phyloP scores from a whole-genome alignment of 2,113 vertebrate species.

The Atherinomorus stipes region DNA sequence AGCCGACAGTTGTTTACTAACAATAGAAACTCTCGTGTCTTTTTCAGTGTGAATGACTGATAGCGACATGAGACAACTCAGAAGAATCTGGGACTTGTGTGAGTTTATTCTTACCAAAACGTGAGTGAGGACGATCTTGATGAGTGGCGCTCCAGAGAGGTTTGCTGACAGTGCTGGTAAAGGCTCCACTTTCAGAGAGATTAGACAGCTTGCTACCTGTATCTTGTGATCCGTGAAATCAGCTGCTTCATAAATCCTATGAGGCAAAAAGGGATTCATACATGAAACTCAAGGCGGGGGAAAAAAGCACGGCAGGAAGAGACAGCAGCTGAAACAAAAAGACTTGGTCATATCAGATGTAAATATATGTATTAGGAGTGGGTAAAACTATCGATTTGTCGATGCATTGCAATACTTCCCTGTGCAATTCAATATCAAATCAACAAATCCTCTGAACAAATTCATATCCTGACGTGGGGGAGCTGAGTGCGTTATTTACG shows the following conservation, averaged over 20 bases:
- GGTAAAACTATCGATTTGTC: too few species aligned
- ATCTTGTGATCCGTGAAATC: conserved; percentile 83
- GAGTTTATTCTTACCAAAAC: conserved; percentile 84
- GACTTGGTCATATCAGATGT: neutral
- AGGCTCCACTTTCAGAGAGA: conserved; percentile 92
- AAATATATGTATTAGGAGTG: too few species aligned
- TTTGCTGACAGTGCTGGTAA: conserved; percentile 85
- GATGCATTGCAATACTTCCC: too few species aligned
- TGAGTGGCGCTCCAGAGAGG: conserved; percentile 88
- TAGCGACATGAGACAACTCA: conserved; percentile 15
- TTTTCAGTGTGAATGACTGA: neutral
- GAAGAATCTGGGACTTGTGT: neutral
- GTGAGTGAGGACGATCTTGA: conserved; percentile 90
- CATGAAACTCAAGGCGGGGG: conserved; percentile 9
- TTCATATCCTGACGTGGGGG: too few species aligned
- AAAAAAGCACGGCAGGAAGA: neutral
- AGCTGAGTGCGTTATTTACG: too few species aligned
- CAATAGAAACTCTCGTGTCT: too few species aligned
- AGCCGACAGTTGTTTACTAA: conserved; percentile 15
- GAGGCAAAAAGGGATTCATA: neutral
- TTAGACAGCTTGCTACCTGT: conserved; percentile 88
- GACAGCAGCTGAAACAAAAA: neutral
- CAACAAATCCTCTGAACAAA: too few species aligned
- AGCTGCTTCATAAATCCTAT: conserved; percentile 87
- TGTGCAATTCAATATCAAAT: too few species aligned